Base-by-base conservation (phyloP, 2,113 vertebrate genomes). In the Perca fluviatilis region DNA sequence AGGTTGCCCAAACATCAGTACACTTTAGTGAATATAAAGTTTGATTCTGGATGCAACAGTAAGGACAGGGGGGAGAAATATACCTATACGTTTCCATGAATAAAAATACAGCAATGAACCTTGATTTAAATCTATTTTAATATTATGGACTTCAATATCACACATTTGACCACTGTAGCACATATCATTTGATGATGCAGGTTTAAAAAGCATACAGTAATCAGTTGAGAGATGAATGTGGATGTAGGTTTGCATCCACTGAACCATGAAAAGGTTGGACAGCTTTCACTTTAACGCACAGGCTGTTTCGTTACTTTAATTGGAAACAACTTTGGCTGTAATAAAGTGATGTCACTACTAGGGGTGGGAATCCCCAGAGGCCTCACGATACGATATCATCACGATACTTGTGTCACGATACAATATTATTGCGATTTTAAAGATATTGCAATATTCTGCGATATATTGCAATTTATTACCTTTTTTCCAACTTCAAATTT, bases 231-330 rank as follows among this genome's bases (percentile, higher is more conserved):
- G 46, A 2, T 18, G n/a, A 49, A 11, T 18, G 43, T 30, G 36
- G 5, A n/a, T n/a, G 19, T 2, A n/a, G 13, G 18, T 47, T 36
- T 18, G 18, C 27, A 51, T 51, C 4, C 50, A n/a, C 15, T n/a
- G 7, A 54, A 16, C 5, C 14, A 46, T 18, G 23, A 36, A 63
- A 49, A 43, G 33, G 11, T 43, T 47, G 7, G 7, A n/a, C 10
- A 46, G 46, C n/a, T 77, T 84, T 81, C 68, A 64, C 50, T 63
- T 46, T 27, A 3, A 40, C 19, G 7, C 3, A 56, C 62, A 25
- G 8, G 21, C 33, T n/a, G 19, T 64, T 74, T 36, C 46, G 5
- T 27, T 16, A 3, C 13, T 70, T 5, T 15, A n/a, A 30, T 0
- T 30, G 3, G 2, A 46, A 60, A 33, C 15, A 11, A 23, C 58